phyloP scores from a whole-genome alignment of 2,113 vertebrate genomes.

The Sander vitreus region DNA sequence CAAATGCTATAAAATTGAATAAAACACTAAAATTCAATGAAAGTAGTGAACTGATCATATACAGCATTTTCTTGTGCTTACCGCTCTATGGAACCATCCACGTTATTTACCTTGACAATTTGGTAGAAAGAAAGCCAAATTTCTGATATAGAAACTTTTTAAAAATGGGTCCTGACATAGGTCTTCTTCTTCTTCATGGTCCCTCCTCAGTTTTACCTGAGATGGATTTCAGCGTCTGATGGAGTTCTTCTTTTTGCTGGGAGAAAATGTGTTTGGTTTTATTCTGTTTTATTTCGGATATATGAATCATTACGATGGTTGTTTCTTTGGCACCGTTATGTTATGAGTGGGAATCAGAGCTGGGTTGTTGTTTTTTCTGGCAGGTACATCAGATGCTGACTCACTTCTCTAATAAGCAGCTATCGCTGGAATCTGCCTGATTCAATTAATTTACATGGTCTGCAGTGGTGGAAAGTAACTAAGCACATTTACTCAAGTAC shows the following conservation, averaged over 20 bases:
- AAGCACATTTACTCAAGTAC: not conserved
- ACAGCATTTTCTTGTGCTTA: no score
- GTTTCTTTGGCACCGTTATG: not conserved
- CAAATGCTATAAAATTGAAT: no score
- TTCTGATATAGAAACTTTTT: no score
- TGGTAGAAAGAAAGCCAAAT: no score
- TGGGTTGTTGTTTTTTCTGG: not conserved
- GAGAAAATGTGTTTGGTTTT: slow-evolving; percentile 6
- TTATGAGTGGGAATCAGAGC: not conserved
- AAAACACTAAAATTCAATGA: no score
- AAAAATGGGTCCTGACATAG: not conserved
- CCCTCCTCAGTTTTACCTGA: not conserved
- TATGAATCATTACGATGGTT: not conserved
- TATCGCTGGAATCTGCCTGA: slow-evolving; percentile 6
- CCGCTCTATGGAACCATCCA: no score
- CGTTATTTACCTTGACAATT: no score
- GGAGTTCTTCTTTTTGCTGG: not conserved
- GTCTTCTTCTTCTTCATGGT: not conserved
- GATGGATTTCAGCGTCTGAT: not conserved
- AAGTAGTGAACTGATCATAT: no score
- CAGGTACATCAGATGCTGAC: slow-evolving; percentile 23
- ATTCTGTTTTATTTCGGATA: not conserved
- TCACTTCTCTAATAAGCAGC: slow-evolving; percentile 3
- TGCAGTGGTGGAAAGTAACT: not conserved
- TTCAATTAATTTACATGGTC: not conserved